Base-by-base conservation (phyloP, 2,888 invertebrate species). In the Caenorhabditis sp. region DNA sequence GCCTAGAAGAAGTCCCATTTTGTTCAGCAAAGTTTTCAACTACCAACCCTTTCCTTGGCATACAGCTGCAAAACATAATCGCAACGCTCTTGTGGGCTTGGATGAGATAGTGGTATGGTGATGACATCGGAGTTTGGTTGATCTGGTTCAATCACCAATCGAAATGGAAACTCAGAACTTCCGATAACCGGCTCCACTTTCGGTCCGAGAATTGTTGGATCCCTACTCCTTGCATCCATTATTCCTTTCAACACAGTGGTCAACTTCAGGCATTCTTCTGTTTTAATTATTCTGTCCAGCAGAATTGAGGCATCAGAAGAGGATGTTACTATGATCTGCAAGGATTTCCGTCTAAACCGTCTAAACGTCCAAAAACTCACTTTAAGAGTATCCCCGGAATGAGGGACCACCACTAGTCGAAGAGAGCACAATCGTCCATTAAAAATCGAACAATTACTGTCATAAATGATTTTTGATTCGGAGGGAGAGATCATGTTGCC, bases 371-470 rank as follows among this genome's bases (percentile, higher is more conserved):
- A 35, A 47, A 24, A 28, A 12, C 63, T 59, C 19, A 76, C 68
- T 56, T 72, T 76, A 1, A 64, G 4, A 49, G 2, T 6, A 0
- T 38, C 44, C 7, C 26, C 26, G 0, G 70, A 51, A 5, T 31
- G 22, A 19, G n/a, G 2, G 19, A 47, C 14, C 0, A 68, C 44
- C 35, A 41, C 24, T 2, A 82, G 74, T 0, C 56, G 41, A n/a
- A 82, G 47, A 2, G 82, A 54, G 26, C 77, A 79, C 1, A 82
- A 56, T 19, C 82, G 68, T 31, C 77, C 79, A 16, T 69, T 63
- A 44, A 74, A 69, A 7, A 82, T 54, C 2, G 82, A 75, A 7
- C 59, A 63, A 6, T 74, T 44, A n/a, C 77, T 79, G n/a, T 79
- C 82, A 51, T 77, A 82, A 24, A 82, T 26, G 1, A 70, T n/a